Conservation (phyloP, 2,888 invertebrate species). For the Tribolium freemani region DNA sequence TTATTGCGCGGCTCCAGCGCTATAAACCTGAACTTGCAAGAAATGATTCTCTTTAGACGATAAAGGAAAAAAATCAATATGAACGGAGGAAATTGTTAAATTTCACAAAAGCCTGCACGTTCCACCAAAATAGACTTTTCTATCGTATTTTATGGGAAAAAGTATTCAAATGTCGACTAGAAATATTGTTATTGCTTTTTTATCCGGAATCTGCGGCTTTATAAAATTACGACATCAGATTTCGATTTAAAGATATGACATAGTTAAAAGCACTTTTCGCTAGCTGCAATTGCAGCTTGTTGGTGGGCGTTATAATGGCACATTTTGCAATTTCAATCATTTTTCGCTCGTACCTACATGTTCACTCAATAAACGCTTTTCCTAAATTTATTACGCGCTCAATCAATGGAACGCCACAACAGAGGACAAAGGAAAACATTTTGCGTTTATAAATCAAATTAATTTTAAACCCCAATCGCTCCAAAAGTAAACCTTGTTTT, state of each 20-base stretch:
- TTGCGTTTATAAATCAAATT: not conserved
- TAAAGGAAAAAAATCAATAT: conserved; percentile 35
- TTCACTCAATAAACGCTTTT: not conserved
- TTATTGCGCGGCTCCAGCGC: conserved; percentile 5
- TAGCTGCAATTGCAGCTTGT: not conserved
- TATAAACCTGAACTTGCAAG: conserved; percentile 11
- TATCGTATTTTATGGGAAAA: conserved; percentile 46
- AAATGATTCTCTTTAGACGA: conserved; percentile 20
- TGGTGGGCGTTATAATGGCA: not conserved
- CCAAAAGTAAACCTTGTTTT: not conserved
- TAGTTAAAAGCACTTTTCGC: conserved; percentile 21
- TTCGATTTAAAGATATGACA: conserved; percentile 46
- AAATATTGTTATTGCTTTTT: conserved; percentile 60
- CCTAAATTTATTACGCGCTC: not conserved
- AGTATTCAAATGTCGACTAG: conserved; percentile 57
- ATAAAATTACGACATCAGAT: conserved; percentile 51
- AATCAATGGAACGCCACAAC: not conserved
- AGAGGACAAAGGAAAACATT: not conserved
- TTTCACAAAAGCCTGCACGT: conserved; percentile 46
- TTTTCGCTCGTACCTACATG: not conserved
- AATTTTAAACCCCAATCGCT: not conserved
- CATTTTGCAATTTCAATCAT: not conserved
- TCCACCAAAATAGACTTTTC: conserved; percentile 49
- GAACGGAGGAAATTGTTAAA: conserved; percentile 36
- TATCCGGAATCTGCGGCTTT: conserved; percentile 52